A percentile compares a stretch with the other conserved stretches of the same genome.
These are phyloP conservation scores for Watsonalla binaria DNA, from an alignment of 2,888 invertebrate genomes.

Conservation along the genomic window DNA sequence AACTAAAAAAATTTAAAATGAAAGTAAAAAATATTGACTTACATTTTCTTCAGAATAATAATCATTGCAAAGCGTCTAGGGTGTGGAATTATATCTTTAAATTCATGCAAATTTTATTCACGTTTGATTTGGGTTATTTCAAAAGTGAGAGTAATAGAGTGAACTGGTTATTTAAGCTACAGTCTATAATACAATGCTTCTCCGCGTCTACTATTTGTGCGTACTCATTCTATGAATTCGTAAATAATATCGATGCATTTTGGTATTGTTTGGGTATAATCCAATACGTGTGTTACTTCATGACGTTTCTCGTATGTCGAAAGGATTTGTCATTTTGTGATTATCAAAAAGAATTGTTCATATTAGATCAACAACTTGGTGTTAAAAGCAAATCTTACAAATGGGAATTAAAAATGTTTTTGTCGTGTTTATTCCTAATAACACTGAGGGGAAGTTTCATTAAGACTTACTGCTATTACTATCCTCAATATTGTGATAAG, in stretches of 20 bases:
- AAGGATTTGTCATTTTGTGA: not conserved
- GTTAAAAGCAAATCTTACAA: not conserved
- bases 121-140: slow-evolving; percentile 5
- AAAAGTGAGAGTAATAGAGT: not conserved
- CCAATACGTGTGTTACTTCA: not conserved
- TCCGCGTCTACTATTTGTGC: not conserved
- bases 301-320: not conserved
- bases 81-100: not conserved
- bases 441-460: not conserved
- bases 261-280: not conserved
- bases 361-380: slow-evolving; percentile 2
- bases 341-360: slow-evolving; percentile 1
- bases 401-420: slow-evolving; percentile 3
- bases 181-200: not conserved
- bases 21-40: not conserved
- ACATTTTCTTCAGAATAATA: not conserved
- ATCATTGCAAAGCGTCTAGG: not conserved
- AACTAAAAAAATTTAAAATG: no score
- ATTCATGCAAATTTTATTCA: slow-evolving; percentile 1
- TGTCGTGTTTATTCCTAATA: not conserved
- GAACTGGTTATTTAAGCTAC: not conserved
- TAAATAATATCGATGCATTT: not conserved
- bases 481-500: slow-evolving; percentile 2
- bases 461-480: not conserved
- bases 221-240: not conserved